Evolutionary conservation across 2,797 vertebrate species (phyloP).

Genomic region (Hybognathus amarus): DNA sequence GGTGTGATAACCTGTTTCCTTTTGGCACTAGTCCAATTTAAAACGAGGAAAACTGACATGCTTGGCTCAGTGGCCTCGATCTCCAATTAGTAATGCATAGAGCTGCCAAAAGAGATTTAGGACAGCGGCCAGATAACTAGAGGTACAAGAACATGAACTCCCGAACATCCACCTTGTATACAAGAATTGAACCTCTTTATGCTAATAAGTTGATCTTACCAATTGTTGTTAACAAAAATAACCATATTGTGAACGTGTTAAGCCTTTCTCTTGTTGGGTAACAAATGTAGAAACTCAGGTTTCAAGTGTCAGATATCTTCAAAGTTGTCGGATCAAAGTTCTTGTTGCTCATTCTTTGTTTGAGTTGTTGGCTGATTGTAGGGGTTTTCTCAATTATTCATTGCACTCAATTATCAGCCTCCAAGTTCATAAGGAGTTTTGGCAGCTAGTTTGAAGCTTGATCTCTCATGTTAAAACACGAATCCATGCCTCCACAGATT

Average conservation of each 20-base stretch:
- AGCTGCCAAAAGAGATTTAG: conserved; percentile 28
- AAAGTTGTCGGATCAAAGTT: not conserved
- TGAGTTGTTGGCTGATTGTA: conserved; percentile 30
- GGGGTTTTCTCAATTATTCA: conserved; percentile 22
- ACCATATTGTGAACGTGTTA: not conserved
- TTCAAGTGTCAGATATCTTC: conserved; percentile 10
- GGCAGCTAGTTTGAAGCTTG: conserved; percentile 11
- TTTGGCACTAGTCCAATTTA: conserved; percentile 35
- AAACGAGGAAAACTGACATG: not conserved
- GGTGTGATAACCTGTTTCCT: conserved; percentile 12
- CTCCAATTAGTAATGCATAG: conserved; percentile 16
- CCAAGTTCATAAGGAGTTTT: conserved; percentile 13
- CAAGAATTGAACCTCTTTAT: not conserved
- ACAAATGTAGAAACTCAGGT: not conserved
- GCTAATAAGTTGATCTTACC: not conserved
- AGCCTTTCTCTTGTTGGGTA: not conserved
- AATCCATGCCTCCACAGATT: conserved; percentile 18
- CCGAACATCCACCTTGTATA: not conserved
- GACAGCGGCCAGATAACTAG: conserved; percentile 18
- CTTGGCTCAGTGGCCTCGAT: conserved; percentile 17
- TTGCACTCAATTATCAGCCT: not conserved
- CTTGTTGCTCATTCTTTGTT: conserved; percentile 11
- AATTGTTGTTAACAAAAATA: not conserved
- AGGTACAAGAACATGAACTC: not conserved
- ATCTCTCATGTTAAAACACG: conserved; percentile 18